These are phyloP conservation scores for Drosophila neonasuta DNA, from an alignment of 2,888 invertebrate genomes.

Conservation along the genomic window DNA sequence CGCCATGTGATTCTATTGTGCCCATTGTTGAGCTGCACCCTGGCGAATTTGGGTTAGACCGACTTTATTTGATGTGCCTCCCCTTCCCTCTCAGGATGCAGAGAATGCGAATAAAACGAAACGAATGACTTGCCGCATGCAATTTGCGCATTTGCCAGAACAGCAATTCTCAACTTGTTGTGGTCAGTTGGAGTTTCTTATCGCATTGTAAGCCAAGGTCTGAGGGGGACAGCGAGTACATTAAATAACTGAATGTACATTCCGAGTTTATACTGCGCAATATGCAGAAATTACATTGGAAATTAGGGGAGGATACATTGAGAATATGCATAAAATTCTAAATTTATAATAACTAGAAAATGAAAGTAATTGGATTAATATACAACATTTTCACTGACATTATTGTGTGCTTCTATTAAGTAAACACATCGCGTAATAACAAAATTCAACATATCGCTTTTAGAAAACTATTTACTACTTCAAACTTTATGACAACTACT, in stretches of 20 bases:
- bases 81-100: conserved; percentile 27
- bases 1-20: conserved; percentile 19
- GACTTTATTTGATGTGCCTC: conserved; percentile 20
- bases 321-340: neutral
- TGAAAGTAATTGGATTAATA: too few relatives aligned
- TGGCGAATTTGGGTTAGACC: conserved; percentile 50
- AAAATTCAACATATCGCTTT: too few relatives aligned
- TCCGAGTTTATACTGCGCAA: neutral
- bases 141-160: conserved; percentile 57
- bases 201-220: conserved; percentile 31
- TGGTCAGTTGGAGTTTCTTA: conserved; percentile 24
- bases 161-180: neutral
- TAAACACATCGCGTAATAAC: too few relatives aligned
- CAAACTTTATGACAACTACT: too few relatives aligned
- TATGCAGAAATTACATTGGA: neutral
- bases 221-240: conserved; percentile 2
- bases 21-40: conserved; percentile 48
- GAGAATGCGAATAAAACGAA: conserved; percentile 5
- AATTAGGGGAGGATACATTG: neutral
- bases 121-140: conserved; percentile 58
- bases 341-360: neutral
- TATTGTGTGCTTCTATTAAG: too few relatives aligned
- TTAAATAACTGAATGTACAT: conserved; percentile 3
- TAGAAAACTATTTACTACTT: too few relatives aligned
- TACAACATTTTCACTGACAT: too few relatives aligned